Evolutionary conservation across 2,113 vertebrate genomes (phyloP).

Genomic region (Nyctibius bracteatus): DNA sequence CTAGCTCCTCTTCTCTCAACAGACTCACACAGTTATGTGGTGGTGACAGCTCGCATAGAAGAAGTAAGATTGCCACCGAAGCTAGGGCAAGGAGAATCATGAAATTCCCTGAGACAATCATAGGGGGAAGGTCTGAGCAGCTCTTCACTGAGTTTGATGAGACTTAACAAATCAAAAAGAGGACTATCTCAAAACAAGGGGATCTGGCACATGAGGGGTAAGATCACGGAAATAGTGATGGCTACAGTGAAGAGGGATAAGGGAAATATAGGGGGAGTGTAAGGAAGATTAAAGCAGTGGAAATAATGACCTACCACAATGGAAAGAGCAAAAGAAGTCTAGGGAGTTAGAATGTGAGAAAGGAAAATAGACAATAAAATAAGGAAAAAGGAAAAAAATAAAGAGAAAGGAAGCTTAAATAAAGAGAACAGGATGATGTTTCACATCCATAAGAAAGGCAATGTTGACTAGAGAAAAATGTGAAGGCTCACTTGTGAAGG

Average conservation of each 20-base stretch:
- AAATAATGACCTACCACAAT: not conserved
- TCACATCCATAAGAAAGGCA: not conserved
- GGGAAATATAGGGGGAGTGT: not conserved
- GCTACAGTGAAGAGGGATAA: not conserved
- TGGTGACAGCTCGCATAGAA: not conserved
- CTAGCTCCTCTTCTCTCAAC: not conserved
- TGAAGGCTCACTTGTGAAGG: not conserved
- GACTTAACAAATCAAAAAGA: not conserved
- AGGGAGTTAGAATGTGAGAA: not conserved
- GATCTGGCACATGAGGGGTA: not conserved
- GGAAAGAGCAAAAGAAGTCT: not conserved
- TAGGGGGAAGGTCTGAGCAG: not conserved
- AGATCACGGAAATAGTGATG: not conserved
- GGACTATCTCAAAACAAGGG: not conserved
- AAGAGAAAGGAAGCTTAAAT: not conserved
- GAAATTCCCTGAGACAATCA: not conserved
- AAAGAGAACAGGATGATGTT: not conserved
- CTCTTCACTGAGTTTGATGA: not conserved
- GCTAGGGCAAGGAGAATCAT: not conserved
- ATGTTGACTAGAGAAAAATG: not conserved
- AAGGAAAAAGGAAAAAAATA: not conserved
- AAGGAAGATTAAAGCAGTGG: not conserved
- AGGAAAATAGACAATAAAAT: not conserved
- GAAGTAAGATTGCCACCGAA: not conserved
- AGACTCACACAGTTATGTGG: not conserved